Evolutionary conservation across 1,140 invertebrate species (phyloP).

Genomic region (Cydia amplana): DNA sequence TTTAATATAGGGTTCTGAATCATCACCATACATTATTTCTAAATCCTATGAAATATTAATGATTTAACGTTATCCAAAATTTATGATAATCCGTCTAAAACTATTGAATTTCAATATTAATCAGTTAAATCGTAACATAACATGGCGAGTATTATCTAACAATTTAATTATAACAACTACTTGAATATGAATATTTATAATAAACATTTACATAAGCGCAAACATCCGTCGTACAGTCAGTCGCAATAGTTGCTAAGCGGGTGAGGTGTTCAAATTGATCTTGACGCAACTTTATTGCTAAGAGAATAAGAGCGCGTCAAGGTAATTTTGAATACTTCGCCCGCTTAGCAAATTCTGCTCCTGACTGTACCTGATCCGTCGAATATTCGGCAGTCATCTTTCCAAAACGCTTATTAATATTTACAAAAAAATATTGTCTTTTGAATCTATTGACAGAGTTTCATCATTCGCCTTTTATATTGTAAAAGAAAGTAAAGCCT

Average conservation of each 20-base stretch:
- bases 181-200: not conserved
- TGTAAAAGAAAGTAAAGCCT: slow-evolving; percentile 1
- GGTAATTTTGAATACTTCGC: no score
- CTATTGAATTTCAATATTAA: no score
- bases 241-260: no score
- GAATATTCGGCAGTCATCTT: not conserved
- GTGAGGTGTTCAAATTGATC: no score
- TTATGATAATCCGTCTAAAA: no score
- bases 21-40: no score
- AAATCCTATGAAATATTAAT: no score
- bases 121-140: not conserved
- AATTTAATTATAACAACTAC: not conserved
- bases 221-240: not conserved
- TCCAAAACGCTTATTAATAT: not conserved
- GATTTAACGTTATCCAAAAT: no score
- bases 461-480: not conserved
- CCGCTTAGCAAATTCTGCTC: no score
- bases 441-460: slow-evolving; percentile 3
- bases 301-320: no score
- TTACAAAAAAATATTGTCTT: slow-evolving; percentile 11
- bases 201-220: slow-evolving; percentile 4
- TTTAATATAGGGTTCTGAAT: no score
- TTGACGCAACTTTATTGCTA: no score
- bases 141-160: not conserved
- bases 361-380: not conserved